Percentiles rank a stretch among this genome's conserved stretches.
These are phyloP conservation scores for Trididemnum clinides DNA, from an alignment of 23 tunicate genomes.

Conservation along the genomic window DNA sequence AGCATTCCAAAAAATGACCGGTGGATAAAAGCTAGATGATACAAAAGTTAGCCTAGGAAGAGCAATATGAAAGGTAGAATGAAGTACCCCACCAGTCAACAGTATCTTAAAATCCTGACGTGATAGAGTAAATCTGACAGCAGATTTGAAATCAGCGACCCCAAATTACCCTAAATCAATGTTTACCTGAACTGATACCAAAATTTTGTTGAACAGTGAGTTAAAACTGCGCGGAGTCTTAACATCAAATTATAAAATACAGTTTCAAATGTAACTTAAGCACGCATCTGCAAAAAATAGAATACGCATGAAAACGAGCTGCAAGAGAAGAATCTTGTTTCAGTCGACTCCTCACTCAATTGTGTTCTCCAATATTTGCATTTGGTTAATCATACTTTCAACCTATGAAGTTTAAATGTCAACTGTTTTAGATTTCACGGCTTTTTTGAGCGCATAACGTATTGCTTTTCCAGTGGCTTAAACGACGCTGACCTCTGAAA, in stretches of 20 bases:
- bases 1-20: too few species aligned
- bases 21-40: too few species aligned
- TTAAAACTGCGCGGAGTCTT: background rate
- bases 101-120: too few species aligned
- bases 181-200: too few species aligned
- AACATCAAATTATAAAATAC: background rate
- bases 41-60: too few species aligned
- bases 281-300: conserved; percentile 5
- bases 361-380: conserved; percentile 10
- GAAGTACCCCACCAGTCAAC: too few species aligned
- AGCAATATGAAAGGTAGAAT: too few species aligned
- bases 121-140: too few species aligned
- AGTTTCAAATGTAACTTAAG: background rate
- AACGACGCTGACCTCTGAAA: conserved; percentile 17
- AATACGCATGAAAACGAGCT: background rate
- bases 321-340: background rate
- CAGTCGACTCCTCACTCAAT: conserved; percentile 2
- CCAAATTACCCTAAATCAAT: too few species aligned
- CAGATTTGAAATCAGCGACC: too few species aligned
- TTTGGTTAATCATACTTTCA: background rate
- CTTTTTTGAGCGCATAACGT: conserved; percentile 5
- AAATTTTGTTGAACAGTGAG: background rate
- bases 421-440: background rate
- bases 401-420: background rate
- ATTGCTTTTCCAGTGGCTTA: background rate